Evolutionary conservation across 1,140 invertebrate genomes (phyloP).

Genomic region (Diplogasteroides magnus): DNA sequence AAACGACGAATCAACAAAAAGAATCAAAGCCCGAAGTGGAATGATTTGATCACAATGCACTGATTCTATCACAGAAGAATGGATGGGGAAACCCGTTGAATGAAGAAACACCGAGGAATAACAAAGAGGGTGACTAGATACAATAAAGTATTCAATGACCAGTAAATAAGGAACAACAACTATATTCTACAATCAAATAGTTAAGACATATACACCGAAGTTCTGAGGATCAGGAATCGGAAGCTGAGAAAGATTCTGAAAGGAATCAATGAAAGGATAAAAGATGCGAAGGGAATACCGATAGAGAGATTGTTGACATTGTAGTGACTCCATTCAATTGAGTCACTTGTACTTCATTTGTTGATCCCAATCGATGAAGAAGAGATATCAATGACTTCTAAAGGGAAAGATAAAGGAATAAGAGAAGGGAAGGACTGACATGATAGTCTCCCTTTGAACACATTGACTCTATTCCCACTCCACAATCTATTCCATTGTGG

Average conservation of each 20-base stretch:
- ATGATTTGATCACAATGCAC: too few species aligned
- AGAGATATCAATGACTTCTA: background rate
- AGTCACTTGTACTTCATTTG: background rate
- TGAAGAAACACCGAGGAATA: too few species aligned
- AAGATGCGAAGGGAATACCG: too few species aligned
- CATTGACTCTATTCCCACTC: conserved; percentile 2
- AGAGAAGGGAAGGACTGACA: background rate
- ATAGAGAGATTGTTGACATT: background rate
- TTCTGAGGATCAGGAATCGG: background rate
- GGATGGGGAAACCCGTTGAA: too few species aligned
- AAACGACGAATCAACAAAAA: too few species aligned
- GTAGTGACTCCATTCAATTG: background rate
- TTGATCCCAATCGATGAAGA: background rate
- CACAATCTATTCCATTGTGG: conserved; percentile 5
- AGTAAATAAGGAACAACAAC: background rate
- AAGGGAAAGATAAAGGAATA: background rate
- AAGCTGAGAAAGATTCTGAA: too few species aligned
- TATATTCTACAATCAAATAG: background rate
- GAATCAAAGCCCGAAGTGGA: too few species aligned
- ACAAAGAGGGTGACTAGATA: background rate
- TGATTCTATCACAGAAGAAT: too few species aligned
- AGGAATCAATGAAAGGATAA: too few species aligned
- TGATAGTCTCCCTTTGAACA: too few species aligned
- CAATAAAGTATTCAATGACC: background rate
- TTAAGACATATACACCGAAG: background rate